Evolutionary conservation across 2,797 vertebrate genomes (phyloP).

Genomic region (Catamblyrhynchus diadema): DNA sequence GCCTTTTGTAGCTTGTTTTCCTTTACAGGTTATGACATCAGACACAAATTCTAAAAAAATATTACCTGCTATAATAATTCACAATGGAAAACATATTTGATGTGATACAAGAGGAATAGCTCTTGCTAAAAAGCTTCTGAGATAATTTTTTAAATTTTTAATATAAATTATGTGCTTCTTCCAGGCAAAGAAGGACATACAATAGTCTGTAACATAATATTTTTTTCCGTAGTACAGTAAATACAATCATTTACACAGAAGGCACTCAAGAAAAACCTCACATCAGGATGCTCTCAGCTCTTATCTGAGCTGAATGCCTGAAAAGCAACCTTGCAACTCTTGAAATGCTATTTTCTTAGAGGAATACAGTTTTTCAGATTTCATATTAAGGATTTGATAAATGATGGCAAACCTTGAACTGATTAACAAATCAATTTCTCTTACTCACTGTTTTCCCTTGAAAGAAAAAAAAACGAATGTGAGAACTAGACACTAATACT

Average conservation of each 20-base stretch:
- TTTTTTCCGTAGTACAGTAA: background rate
- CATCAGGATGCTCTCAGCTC: background rate
- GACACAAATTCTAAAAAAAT: background rate
- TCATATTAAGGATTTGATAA: slow-evolving; percentile 2
- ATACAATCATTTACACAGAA: slow-evolving; percentile 9
- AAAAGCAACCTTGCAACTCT: slow-evolving; percentile 7
- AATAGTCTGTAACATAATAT: background rate
- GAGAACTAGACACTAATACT: background rate
- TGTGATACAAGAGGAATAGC: background rate
- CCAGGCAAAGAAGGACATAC: background rate
- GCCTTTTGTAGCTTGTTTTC: background rate
- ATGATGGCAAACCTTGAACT: background rate
- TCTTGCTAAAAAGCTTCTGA: background rate
- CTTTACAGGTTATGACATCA: background rate
- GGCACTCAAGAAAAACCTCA: background rate
- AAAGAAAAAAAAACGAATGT: background rate
- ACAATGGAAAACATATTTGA: background rate
- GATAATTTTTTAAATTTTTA: background rate
- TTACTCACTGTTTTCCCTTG: background rate
- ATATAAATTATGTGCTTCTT: slow-evolving; percentile 7
- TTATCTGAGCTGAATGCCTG: background rate
- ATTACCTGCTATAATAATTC: background rate
- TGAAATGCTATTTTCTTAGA: background rate
- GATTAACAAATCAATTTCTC: slow-evolving; percentile 1
- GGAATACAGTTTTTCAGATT: background rate